A percentile compares a stretch with the other conserved stretches of the same genome.
Conservation (phyloP, 2,888 invertebrate genomes). For the Scrobipalpa atriplicella region DNA sequence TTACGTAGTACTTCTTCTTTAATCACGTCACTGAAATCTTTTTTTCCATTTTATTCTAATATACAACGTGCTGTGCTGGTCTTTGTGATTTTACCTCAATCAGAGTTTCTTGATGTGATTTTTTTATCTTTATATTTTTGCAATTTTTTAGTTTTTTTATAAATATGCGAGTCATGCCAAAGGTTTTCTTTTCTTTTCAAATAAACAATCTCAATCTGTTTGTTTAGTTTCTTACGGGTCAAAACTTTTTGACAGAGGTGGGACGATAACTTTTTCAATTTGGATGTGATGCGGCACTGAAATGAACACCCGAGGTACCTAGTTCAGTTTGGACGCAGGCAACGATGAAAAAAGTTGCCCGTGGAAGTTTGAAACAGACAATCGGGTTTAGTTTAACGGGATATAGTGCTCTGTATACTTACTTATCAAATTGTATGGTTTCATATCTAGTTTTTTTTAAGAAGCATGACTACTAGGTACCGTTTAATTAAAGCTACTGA, state of each 20-base stretch:
- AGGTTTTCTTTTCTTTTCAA: no score
- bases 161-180: no score
- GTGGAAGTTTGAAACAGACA: not conserved
- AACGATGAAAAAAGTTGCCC: slow-evolving; percentile 25
- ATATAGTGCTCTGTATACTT: not conserved
- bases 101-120: no score
- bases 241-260: slow-evolving; percentile 8
- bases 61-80: no score
- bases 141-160: no score
- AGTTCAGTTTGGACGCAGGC: not conserved
- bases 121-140: no score
- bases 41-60: no score
- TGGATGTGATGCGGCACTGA: slow-evolving; percentile 4
- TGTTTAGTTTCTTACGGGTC: not conserved
- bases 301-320: not conserved
- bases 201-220: not conserved
- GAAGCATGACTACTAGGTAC: no score
- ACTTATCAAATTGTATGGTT: not conserved
- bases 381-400: slow-evolving; percentile 1
- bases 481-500: no score
- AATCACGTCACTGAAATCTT: no score
- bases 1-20: no score
- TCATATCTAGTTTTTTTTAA: not conserved
- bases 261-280: slow-evolving; percentile 24
- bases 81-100: no score